Conservation (phyloP, 2,888 invertebrate genomes). For the Eledona agricola region DNA sequence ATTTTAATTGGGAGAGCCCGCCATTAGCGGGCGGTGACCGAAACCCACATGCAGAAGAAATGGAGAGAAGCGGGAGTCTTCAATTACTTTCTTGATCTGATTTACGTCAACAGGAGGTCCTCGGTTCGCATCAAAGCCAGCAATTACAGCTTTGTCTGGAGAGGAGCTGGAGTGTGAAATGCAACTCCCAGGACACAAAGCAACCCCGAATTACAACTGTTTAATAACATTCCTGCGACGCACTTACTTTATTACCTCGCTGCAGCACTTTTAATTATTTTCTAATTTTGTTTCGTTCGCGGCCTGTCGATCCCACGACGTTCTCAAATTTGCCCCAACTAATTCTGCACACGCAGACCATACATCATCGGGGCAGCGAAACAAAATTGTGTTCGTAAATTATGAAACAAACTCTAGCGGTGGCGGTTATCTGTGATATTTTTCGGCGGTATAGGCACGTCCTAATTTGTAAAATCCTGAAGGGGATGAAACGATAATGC, state of each 20-base stretch:
- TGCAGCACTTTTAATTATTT: conserved; percentile 30
- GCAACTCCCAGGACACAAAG: conserved; percentile 52
- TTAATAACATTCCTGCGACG: conserved; percentile 45
- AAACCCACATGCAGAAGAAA: conserved; percentile 4
- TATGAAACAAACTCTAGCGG: conserved; percentile 10
- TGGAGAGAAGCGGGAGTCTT: conserved; percentile 20
- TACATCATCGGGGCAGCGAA: conserved; percentile 12
- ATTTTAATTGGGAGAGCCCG: conserved; percentile 34
- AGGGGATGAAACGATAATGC: conserved; percentile 31
- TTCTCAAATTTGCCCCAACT: too few species aligned
- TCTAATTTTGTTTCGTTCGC: conserved; percentile 21
- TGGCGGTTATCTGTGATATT: conserved; percentile 9
- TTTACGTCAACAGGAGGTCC: conserved; percentile 49
- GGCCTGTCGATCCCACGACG: too few species aligned
- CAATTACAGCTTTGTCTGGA: conserved; percentile 53
- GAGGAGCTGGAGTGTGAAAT: conserved; percentile 53
- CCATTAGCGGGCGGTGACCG: conserved; percentile 7
- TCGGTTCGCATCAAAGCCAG: conserved; percentile 51
- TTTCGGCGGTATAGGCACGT: conserved; percentile 25
- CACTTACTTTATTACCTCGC: conserved; percentile 32
- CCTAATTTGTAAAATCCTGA: conserved; percentile 28
- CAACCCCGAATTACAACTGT: conserved; percentile 49
- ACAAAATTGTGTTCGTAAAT: conserved; percentile 17
- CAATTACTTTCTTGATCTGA: conserved; percentile 55
- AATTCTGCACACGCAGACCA: conserved; percentile 15